These are phyloP conservation scores for Latrodectus geometricus DNA, from an alignment of 1,140 invertebrate genomes.

Conservation along the genomic window DNA sequence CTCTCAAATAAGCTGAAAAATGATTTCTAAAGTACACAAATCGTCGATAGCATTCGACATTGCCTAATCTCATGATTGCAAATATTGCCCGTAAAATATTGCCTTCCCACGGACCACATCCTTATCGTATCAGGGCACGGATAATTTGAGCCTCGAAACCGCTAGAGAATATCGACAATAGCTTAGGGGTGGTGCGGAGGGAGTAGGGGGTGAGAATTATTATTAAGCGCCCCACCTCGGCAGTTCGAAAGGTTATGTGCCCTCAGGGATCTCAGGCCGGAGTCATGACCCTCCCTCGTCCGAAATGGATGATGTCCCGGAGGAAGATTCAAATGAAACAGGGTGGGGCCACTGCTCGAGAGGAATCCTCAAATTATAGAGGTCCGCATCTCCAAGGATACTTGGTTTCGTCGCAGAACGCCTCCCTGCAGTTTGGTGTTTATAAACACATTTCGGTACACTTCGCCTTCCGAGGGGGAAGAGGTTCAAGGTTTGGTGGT, in stretches of 20 bases:
- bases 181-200: background rate
- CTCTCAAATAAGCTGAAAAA: too few relatives aligned
- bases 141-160: too few relatives aligned
- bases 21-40: too few relatives aligned
- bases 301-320: slow-evolving; percentile 51
- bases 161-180: too few relatives aligned
- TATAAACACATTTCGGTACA: slow-evolving; percentile 18
- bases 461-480: background rate
- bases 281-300: slow-evolving; percentile 25
- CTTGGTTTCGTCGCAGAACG: slow-evolving; percentile 42
- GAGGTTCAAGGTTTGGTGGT: slow-evolving; percentile 24
- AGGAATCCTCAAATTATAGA: slow-evolving; percentile 51
- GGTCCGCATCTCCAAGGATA: slow-evolving; percentile 24
- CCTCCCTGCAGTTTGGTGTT: slow-evolving; percentile 16
- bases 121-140: too few relatives aligned
- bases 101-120: too few relatives aligned
- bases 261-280: background rate
- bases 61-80: too few relatives aligned
- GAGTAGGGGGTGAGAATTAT: background rate
- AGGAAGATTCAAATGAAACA: slow-evolving; percentile 60
- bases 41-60: too few relatives aligned
- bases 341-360: slow-evolving; percentile 45
- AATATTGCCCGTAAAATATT: too few relatives aligned
- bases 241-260: slow-evolving; percentile 44
- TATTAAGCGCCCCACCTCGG: slow-evolving; percentile 40